phyloP scores from a whole-genome alignment of 1,140 invertebrate species.

The Solen grandis region DNA sequence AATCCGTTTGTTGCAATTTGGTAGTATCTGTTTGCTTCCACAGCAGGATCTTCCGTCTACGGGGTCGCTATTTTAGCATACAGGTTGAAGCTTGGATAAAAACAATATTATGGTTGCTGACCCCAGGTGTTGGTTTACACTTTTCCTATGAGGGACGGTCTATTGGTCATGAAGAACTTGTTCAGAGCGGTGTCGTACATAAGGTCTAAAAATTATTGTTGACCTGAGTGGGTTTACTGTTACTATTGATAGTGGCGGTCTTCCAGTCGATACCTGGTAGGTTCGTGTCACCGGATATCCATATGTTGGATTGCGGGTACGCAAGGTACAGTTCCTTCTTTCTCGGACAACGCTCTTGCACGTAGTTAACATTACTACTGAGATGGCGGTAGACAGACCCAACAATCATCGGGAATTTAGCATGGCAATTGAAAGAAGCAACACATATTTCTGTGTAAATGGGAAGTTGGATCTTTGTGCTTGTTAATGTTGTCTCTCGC shows the following conservation, averaged over 20 bases:
- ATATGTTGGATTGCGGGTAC: neutral
- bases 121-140: conserved; percentile 12
- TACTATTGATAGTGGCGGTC: neutral
- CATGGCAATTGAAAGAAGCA: neutral
- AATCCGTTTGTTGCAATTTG: neutral
- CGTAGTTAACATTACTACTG: neutral
- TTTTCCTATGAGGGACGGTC: conserved; percentile 13
- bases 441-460: neutral
- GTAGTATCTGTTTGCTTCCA: conserved; percentile 25
- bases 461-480: neutral
- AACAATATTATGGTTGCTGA: conserved; percentile 29
- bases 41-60: conserved; percentile 3
- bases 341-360: neutral
- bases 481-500: neutral
- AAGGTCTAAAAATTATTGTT: conserved; percentile 16
- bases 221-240: neutral
- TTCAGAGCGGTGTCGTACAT: conserved; percentile 21
- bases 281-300: conserved; percentile 9
- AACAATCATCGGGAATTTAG: neutral
- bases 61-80: neutral
- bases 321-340: neutral
- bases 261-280: conserved; percentile 4
- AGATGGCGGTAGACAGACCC: conserved; percentile 1
- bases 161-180: conserved; percentile 29
- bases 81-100: neutral